A percentile compares a stretch with the other conserved stretches of the same genome.
phyloP scores from a whole-genome alignment of 2,797 vertebrate genomes.

The Enteromius anoplus region DNA sequence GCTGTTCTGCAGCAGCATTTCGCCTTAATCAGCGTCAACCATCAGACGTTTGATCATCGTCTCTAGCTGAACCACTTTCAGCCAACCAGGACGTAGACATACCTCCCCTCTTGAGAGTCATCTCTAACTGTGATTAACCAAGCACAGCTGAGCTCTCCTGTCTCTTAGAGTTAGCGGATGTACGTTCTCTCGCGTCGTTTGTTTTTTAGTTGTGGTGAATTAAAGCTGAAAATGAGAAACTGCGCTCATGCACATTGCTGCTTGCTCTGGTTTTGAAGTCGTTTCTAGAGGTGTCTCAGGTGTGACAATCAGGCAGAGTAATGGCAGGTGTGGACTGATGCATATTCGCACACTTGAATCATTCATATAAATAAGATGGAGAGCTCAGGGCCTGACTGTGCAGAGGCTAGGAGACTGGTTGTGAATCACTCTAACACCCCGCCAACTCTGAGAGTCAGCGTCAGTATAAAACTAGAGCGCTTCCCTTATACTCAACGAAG shows the following conservation, averaged over 20 bases:
- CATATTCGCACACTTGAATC: slow-evolving; percentile 80
- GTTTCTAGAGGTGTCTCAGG: slow-evolving; percentile 71
- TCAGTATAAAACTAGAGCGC: slow-evolving; percentile 17
- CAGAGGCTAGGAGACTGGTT: slow-evolving; percentile 69
- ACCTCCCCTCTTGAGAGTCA: slow-evolving; percentile 11
- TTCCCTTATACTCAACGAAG: slow-evolving; percentile 23
- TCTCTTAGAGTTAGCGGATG: slow-evolving; percentile 24
- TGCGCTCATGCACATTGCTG: background rate
- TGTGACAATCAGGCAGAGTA: slow-evolving; percentile 76
- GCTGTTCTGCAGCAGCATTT: slow-evolving; percentile 14
- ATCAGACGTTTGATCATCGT: slow-evolving; percentile 34
- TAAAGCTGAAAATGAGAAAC: slow-evolving; percentile 11
- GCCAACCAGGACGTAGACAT: slow-evolving; percentile 1
- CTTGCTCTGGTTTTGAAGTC: slow-evolving; percentile 68
- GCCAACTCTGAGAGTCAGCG: background rate
- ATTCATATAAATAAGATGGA: slow-evolving; percentile 79
- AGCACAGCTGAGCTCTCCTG: slow-evolving; percentile 35
- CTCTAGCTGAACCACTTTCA: slow-evolving; percentile 14
- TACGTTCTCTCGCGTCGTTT: background rate
- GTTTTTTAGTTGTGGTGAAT: slow-evolving; percentile 19
- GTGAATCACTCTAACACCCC: slow-evolving; percentile 74
- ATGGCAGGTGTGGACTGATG: slow-evolving; percentile 76
- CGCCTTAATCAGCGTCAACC: slow-evolving; percentile 28
- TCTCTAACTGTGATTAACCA: slow-evolving; percentile 44
- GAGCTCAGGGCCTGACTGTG: slow-evolving; percentile 66